Base-by-base conservation (phyloP, 2,113 vertebrate species). In the Aegithalos caudatus region DNA sequence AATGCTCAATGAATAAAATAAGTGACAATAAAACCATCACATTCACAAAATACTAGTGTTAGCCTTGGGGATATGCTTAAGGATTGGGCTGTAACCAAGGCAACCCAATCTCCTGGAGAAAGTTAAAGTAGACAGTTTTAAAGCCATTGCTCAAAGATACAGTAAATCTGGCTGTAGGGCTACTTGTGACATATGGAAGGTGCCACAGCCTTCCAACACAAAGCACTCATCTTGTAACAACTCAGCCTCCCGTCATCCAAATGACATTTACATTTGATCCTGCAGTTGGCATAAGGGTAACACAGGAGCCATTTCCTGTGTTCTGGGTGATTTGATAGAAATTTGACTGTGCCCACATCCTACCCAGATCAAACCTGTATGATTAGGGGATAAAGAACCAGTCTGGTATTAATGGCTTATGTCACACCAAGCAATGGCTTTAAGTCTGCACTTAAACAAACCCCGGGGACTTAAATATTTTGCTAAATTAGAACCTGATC, bases 81-180 rank as follows among this genome's bases (percentile, higher is more conserved):
- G 90, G 86, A 94, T 35, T 72, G 88, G 90, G 77, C 80, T 78
- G 94, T 93, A 96, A 96, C 94, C 82, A 90, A 81, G 88, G 88
- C 95, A 97, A 97, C 76, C 47, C 65, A 38, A 81, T 78, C 94
- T 92, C 76, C 86, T 31, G 82, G 66, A 94, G 85, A 44, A 90
- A 93, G 86, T 95, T 90, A 86, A 94, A 88, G 56, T 6, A 92
- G 57, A 60, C 54, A 80, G 78, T 93, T 94, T 94, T 78, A 96
- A 93, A 91, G 83, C 92, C 82, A 83, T 20, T 50, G 72, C 83
- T 94, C 80, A 92, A 83, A 92, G 82, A 90, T 8, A 61, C 11
- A 77, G 67, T 56, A 93, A 86, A 83, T 81, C 69, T 91, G 83
- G 28, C 72, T 84, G 67, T 10, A 88, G 76, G 92, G 64, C 64